Evolutionary conservation across 2,888 invertebrate species (phyloP), one percentile per base, ranked within the genome.

Genomic region (Mimachlamys varia): DNA sequence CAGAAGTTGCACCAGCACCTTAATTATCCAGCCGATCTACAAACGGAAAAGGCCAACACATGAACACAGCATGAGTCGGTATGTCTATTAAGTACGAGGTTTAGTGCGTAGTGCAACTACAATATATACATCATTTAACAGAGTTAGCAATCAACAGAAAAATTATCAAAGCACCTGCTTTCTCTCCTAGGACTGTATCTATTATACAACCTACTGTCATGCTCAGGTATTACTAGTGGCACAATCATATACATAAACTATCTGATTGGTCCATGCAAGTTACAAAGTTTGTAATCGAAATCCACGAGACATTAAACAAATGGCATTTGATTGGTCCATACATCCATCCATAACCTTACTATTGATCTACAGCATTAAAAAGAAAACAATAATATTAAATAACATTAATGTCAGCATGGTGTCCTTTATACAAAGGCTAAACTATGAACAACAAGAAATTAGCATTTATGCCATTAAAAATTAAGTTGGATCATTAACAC

Each of bases 1-100:
- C 76, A 76, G 33, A 33, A 76, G 33, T 76, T 76, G 76, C 27
- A 76, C 76, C 76, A 76, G 76, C 76, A 76, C 76, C 76, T 76
- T 76, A 33, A 76, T 76, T 33, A 33, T 76, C 33, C 5, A 62
- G 10, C 27, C 4, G 33, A 76, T 22, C 76, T 33, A 53, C 53
- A 76, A 76, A 10, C 27, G 76, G 12, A 76, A 76, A 33, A 44
- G 3, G 7, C 44, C 44, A 44, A 44, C 44, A 44, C 44, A 44
- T 44, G 44, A 1, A 33, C 33, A 76, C 27, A 76, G 13, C 5
- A 76, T 58, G 19, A 76, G 33, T 27, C 33, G 33, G 76, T 15
- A 58, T 76, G 76, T 15, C 33, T 27, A 27, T 17, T 33, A 13
- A 62, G 62, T 62, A 22, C 22, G n/a, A 22, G 27, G 76, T 76